These are phyloP conservation scores for Aegithalos caudatus DNA, from an alignment of 2,113 vertebrate genomes.

Conservation along the genomic window DNA sequence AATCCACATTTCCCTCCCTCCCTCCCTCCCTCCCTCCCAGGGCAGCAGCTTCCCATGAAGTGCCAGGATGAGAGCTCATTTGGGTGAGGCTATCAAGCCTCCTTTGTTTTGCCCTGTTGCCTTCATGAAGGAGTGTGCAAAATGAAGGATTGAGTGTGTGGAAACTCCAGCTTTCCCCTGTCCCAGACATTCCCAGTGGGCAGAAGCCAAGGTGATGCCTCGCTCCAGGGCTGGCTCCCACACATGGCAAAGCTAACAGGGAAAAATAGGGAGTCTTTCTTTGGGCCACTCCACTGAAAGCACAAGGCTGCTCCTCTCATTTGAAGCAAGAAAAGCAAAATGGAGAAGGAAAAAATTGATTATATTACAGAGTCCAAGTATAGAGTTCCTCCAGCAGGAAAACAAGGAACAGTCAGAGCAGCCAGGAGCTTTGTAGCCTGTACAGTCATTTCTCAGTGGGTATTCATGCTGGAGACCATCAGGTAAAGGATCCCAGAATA, in stretches of 20 bases:
- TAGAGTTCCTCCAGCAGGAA: background rate
- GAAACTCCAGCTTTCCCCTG: background rate
- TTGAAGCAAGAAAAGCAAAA: background rate
- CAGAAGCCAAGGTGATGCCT: background rate
- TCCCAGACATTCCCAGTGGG: background rate
- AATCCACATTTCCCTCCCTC: background rate
- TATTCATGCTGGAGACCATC: conserved; percentile 5
- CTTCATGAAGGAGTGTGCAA: background rate
- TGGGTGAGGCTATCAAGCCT: background rate
- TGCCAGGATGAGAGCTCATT: background rate
- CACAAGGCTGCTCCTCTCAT: background rate
- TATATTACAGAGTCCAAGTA: background rate
- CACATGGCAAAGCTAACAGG: background rate
- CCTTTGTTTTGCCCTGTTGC: background rate
- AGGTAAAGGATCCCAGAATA: conserved; percentile 46
- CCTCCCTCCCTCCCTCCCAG: background rate
- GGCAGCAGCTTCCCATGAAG: conserved; percentile 1
- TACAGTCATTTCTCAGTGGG: background rate
- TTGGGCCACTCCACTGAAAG: background rate
- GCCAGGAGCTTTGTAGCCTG: background rate
- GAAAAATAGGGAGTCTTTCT: background rate
- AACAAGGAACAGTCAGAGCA: background rate
- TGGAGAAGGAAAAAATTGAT: background rate
- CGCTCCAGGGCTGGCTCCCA: background rate
- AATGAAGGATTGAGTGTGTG: background rate